Percentiles rank a stretch among this genome's conserved stretches.
phyloP scores from a whole-genome alignment of 2,888 invertebrate genomes.

The Nebria brevicollis region DNA sequence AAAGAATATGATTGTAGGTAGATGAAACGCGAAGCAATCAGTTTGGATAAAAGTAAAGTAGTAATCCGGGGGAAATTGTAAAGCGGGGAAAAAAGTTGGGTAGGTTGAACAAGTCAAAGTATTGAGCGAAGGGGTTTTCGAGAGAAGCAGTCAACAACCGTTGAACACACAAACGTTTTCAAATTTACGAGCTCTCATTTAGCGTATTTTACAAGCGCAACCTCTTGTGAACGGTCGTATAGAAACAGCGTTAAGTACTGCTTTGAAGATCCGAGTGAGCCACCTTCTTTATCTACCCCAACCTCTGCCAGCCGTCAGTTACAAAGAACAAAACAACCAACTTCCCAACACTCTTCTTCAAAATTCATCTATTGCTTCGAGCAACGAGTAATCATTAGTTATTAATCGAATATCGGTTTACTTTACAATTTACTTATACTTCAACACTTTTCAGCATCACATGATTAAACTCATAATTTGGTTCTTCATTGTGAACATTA shows the following conservation, averaged over 20 bases:
- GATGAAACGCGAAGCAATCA: background rate
- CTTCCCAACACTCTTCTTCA: background rate
- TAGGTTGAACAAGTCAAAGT: background rate
- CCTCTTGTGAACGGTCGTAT: constrained; percentile 33
- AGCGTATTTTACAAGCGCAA: constrained; percentile 40
- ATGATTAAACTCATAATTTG: no score
- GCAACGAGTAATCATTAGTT: constrained; percentile 23
- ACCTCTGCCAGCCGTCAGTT: constrained; percentile 7
- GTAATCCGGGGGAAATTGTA: background rate
- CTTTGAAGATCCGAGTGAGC: constrained; percentile 34
- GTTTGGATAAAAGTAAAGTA: background rate
- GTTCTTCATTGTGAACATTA: background rate
- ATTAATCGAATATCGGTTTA: constrained; percentile 18
- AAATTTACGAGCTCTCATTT: constrained; percentile 46
- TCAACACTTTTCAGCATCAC: background rate
- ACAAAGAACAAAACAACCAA: constrained; percentile 4
- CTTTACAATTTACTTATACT: background rate
- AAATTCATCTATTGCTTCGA: constrained; percentile 11
- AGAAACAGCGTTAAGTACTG: constrained; percentile 42
- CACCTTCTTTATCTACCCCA: background rate
- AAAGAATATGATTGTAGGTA: background rate
- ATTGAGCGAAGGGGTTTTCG: constrained; percentile 8
- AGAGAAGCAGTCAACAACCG: constrained; percentile 35
- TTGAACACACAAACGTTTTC: constrained; percentile 39
- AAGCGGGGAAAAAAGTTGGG: background rate